Percentiles rank a stretch among this genome's conserved stretches.
These are phyloP conservation scores for Meriones unguiculatus DNA, from an alignment of 2,113 vertebrate species.

Conservation along the genomic window DNA sequence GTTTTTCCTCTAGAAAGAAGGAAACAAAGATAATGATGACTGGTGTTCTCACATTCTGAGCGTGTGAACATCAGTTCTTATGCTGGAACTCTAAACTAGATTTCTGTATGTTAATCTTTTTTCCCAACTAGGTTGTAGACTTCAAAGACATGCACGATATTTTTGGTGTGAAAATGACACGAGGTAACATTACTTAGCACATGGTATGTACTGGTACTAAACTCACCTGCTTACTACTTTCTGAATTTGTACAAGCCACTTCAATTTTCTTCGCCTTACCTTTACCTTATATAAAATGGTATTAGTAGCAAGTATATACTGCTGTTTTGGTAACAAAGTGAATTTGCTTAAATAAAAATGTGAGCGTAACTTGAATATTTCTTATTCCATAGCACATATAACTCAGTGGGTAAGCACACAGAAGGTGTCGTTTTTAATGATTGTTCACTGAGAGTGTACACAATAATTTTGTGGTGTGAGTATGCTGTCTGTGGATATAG, in stretches of 20 bases:
- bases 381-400: slow-evolving; percentile 1
- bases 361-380: slow-evolving; percentile 32
- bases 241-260: slow-evolving; percentile 20
- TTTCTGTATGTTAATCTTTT: slow-evolving; percentile 15
- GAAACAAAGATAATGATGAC: neutral
- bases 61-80: neutral
- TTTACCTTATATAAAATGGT: slow-evolving; percentile 40
- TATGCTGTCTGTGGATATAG: slow-evolving; percentile 29
- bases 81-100: slow-evolving; percentile 14
- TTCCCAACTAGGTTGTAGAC: neutral
- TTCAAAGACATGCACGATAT: neutral
- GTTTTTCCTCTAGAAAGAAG: neutral
- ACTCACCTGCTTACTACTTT: neutral
- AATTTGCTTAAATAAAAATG: slow-evolving; percentile 12
- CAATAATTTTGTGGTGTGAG: neutral
- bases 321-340: slow-evolving; percentile 50
- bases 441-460: too few relatives aligned
- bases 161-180: slow-evolving; percentile 43
- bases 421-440: neutral
- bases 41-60: neutral
- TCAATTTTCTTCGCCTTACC: slow-evolving; percentile 7
- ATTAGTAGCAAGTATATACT: neutral
- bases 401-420: neutral
- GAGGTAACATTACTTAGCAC: slow-evolving; percentile 3
- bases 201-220: neutral